phyloP scores from a whole-genome alignment of 1,140 invertebrate species.

The Dendrolimus kikuchii region DNA sequence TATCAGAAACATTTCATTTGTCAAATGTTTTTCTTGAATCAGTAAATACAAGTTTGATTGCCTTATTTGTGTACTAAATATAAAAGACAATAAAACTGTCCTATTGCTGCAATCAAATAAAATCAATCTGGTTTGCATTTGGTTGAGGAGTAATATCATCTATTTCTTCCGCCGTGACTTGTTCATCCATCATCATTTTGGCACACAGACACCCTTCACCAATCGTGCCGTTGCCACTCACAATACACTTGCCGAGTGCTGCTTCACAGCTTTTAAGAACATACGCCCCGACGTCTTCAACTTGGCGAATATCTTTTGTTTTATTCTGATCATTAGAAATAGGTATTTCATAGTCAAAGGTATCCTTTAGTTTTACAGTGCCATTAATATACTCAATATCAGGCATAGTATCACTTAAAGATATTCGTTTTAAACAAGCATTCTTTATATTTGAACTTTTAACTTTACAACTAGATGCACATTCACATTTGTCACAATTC shows the following conservation, averaged over 20 bases:
- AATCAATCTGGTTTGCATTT: neutral
- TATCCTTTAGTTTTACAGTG: constrained; percentile 47
- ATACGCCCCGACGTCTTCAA: constrained; percentile 24
- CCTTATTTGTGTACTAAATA: too few species aligned
- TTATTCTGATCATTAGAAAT: constrained; percentile 9
- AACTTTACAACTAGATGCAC: constrained; percentile 12
- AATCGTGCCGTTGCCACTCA: constrained; percentile 49
- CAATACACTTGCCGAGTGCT: constrained; percentile 54
- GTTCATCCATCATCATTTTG: constrained; percentile 47
- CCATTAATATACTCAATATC: constrained; percentile 40
- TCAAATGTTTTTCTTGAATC: too few species aligned
- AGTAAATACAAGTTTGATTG: too few species aligned
- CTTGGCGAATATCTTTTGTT: constrained; percentile 17
- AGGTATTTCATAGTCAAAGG: constrained; percentile 35
- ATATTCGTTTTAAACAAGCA: neutral
- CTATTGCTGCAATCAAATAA: neutral
- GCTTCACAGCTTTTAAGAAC: constrained; percentile 46
- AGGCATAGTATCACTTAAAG: neutral
- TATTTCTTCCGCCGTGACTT: constrained; percentile 47
- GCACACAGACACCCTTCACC: constrained; percentile 56
- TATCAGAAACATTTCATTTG: too few species aligned
- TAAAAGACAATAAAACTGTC: too few species aligned
- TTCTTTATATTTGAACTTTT: constrained; percentile 4
- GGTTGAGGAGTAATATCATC: constrained; percentile 53
- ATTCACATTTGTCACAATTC: constrained; percentile 31